Percentiles rank a stretch among this genome's conserved stretches.
Evolutionary conservation across 2,888 invertebrate genomes (phyloP).

Genomic region (Ceraclea dissimilis): DNA sequence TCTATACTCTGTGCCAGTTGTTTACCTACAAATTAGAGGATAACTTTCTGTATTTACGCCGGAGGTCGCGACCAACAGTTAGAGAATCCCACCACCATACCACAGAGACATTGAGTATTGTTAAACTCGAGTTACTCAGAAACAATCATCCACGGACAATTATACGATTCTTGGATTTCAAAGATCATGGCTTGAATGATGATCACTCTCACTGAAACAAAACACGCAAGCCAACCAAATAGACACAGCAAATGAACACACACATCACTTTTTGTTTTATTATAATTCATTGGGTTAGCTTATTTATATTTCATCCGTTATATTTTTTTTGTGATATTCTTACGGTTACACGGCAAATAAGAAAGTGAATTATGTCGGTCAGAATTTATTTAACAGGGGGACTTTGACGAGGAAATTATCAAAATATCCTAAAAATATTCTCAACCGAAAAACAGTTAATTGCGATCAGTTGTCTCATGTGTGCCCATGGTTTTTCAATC

Average conservation of each 20-base stretch:
- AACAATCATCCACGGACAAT: conserved; percentile 17
- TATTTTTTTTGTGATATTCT: not conserved
- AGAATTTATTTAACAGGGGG: no score
- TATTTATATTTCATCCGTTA: not conserved
- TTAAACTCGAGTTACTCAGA: conserved; percentile 17
- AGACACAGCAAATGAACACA: not conserved
- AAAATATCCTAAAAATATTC: no score
- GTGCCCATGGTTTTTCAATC: no score
- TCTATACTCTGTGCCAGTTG: no score
- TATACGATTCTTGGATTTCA: conserved; percentile 6
- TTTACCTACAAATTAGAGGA: no score
- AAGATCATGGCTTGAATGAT: not conserved
- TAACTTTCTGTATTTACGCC: no score
- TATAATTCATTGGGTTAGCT: not conserved
- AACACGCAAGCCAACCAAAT: not conserved
- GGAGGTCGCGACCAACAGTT: not conserved
- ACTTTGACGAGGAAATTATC: no score
- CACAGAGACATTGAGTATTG: not conserved
- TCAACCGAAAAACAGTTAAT: no score
- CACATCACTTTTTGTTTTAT: not conserved
- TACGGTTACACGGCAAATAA: no score
- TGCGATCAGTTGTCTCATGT: no score
- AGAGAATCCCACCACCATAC: not conserved
- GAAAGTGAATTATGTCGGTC: no score
- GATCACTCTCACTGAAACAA: conserved; percentile 4